Base-by-base conservation (phyloP, 2,113 vertebrate species). In the Chinchilla lanigera region DNA sequence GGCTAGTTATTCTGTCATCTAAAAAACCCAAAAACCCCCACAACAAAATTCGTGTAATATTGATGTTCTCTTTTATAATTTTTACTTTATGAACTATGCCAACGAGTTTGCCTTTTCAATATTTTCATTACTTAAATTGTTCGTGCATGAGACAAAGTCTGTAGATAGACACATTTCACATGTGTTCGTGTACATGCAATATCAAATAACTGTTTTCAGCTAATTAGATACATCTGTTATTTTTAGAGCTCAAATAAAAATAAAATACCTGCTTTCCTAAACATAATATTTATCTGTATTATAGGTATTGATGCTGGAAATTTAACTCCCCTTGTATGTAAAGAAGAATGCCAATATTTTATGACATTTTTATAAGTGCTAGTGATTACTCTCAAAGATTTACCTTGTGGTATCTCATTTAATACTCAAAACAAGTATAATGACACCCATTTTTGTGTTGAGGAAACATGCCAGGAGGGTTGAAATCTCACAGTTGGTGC, bases 201-300 rank as follows among this genome's bases (percentile, higher is more conserved):
- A 83, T 95, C 60, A 93, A 80, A 69, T 86, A 86, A 73, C 17
- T 24, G 28, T 81, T 97, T 95, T 96, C 19, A 82, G 54, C 2
- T 26, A 54, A 78, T 93, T 52, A 47, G 82, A 60, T 78, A 56
- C 0, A 38, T 7, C 50, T 89, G 47, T 17, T 93, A 81, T 90
- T 86, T 35, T 93, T 75, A 52, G 38, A 33, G 2, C 4, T 71
- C n/a, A 93, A 54, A 93, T 71, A 83, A 71, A 93, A 71, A 6
- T 80, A 69, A 92, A 30, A 20, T 89, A 75, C 30, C 35, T 84
- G 52, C 12, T 94, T 93, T 80, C 83, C 7, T 78, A 91, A 85
- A 93, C 87, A 75, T 52, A 83, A 58, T 90, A 33, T 80, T 86
- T 78, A 24, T 33, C 33, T 88, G 12, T n/a, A 44, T 77, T 77